These are phyloP conservation scores for Protonemura montana DNA, from an alignment of 2,888 invertebrate genomes.

Conservation along the genomic window DNA sequence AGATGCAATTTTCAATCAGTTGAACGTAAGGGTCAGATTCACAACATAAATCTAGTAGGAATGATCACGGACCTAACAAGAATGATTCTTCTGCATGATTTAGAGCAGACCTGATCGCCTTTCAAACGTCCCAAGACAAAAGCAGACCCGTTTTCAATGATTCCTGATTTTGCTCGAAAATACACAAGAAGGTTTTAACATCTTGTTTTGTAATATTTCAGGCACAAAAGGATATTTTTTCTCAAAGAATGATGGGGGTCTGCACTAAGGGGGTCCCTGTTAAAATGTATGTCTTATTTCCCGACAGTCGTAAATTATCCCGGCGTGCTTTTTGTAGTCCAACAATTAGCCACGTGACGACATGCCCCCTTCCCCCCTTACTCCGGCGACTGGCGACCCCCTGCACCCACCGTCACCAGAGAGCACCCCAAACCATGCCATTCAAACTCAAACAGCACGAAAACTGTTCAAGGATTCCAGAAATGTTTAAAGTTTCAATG, in stretches of 20 bases:
- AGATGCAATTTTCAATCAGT: too few relatives aligned
- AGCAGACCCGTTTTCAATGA: background rate
- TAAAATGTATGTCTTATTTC: slow-evolving; percentile 39
- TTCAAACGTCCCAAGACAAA: background rate
- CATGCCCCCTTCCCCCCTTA: slow-evolving; percentile 13
- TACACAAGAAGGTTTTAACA: background rate
- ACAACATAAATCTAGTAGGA: too few relatives aligned
- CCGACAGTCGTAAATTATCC: slow-evolving; percentile 29
- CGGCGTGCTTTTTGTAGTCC: slow-evolving; percentile 25
- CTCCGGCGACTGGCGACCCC: background rate
- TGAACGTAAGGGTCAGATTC: too few relatives aligned
- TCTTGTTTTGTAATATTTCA: background rate
- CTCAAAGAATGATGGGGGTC: background rate
- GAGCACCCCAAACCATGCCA: background rate
- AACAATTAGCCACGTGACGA: slow-evolving; percentile 38
- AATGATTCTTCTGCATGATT: too few relatives aligned
- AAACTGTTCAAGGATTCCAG: background rate
- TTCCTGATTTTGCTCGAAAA: background rate
- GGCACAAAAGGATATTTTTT: background rate
- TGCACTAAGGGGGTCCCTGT: slow-evolving; percentile 36
- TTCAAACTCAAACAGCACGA: background rate
- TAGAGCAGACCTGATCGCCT: too few relatives aligned
- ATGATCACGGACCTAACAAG: too few relatives aligned
- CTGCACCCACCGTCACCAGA: background rate
- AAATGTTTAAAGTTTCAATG: too few relatives aligned